Base-by-base conservation (phyloP, 2,797 vertebrate species). In the Parambassis ranga region DNA sequence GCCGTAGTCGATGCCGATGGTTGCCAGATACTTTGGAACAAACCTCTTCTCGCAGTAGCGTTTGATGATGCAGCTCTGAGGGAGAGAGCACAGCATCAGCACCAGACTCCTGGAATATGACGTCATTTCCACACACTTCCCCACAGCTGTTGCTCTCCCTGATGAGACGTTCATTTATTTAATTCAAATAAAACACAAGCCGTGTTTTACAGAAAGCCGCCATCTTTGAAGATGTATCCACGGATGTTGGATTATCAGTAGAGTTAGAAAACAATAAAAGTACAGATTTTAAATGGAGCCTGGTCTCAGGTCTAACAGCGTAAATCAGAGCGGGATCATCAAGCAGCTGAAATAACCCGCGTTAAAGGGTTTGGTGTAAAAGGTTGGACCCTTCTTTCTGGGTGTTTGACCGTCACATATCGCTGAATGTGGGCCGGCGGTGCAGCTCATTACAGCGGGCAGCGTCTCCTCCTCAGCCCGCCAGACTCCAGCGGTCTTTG, bases 21-120 rank as follows among this genome's bases (percentile, higher is more conserved):
- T 98, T 0, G 97, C 95, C 79, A 98, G 76, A 68, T 98, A 98
- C 47, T 98, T 98, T 37, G 96, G 91, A 5, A 98, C 96, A 13
- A 98, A 98, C 65, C 97, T 92, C 84, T 98, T 98, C 88, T 98
- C 97, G 46, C 97, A 98, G 81, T 98, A 98, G 0, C 97, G 92
- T 66, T 98, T 98, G 82, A 98, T 98, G 60, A 98, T 95, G 88
- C 97, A 98, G 82, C 97, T 98, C 97, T 98, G 83, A 3, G 75
- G 32, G 23, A 3, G 7, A 24, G 41, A 41, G n/a, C 3, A 18
- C 4, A 23, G 10, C 42, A 44, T 44, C 18, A 24, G 44, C 4
- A 3, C 24, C 42, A 18, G 15, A 28, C 27, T 28, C 10, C 0
- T n/a, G n/a, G n/a, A n/a, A n/a, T n/a, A n/a, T n/a, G n/a, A n/a